A percentile compares a stretch with the other conserved stretches of the same genome.
phyloP scores from a whole-genome alignment of 2,113 vertebrate genomes.

The Butorides virescens region DNA sequence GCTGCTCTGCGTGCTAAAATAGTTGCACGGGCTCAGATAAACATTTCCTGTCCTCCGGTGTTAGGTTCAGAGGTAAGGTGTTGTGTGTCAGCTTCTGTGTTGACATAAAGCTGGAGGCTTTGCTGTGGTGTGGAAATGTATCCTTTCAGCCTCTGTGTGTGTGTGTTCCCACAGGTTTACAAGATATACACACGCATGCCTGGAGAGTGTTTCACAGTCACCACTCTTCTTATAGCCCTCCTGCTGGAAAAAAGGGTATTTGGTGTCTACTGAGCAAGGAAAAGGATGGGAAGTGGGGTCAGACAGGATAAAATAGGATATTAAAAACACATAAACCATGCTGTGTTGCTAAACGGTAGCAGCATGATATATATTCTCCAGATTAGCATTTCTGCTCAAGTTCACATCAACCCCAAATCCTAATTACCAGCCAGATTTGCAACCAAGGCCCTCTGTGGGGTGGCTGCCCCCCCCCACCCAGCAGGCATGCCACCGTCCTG shows the following conservation, averaged over 20 bases:
- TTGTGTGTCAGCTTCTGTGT: slow-evolving; percentile 40
- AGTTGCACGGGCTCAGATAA: not conserved
- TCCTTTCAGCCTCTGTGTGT: not conserved
- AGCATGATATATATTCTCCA: slow-evolving; percentile 56
- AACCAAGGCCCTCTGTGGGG: not conserved
- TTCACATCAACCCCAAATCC: slow-evolving; percentile 50
- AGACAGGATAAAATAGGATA: slow-evolving; percentile 70
- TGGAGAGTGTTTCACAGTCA: not conserved
- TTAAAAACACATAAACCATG: slow-evolving; percentile 72
- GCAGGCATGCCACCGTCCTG: not conserved
- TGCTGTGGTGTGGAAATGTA: slow-evolving; percentile 9
- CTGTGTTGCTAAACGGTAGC: slow-evolving; percentile 71
- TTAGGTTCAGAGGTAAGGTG: slow-evolving; percentile 49
- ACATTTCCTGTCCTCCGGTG: slow-evolving; percentile 55
- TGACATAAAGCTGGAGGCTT: slow-evolving; percentile 23
- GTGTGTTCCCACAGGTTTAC: not conserved
- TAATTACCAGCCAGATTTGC: slow-evolving; percentile 38
- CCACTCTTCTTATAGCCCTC: slow-evolving; percentile 15
- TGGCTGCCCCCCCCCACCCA: not conserved
- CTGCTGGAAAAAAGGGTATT: slow-evolving; percentile 44
- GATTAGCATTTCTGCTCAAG: slow-evolving; percentile 61
- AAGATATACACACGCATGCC: not conserved
- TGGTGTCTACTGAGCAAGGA: slow-evolving; percentile 67
- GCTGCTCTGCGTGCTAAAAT: not conserved
- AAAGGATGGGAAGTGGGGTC: slow-evolving; percentile 53